Percentiles rank a stretch among this genome's conserved stretches.
Conservation (phyloP, 2,113 vertebrate species). For the Onychostruthus taczanowskii region DNA sequence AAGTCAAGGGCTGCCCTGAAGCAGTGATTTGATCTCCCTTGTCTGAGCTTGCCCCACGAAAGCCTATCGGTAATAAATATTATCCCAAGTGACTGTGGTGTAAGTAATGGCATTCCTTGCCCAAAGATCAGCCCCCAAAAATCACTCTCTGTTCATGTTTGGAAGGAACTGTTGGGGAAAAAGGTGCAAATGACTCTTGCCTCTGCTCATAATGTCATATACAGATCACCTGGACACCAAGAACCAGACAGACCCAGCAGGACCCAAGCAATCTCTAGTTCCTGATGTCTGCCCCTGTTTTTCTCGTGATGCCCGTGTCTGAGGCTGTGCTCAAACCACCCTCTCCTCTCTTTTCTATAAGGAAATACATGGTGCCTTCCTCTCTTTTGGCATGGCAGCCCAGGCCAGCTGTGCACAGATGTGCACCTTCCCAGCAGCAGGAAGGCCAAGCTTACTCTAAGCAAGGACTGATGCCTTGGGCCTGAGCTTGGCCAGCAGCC, state of each 20-base stretch:
- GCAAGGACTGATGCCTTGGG: not conserved
- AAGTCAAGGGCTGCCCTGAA: constrained; percentile 37
- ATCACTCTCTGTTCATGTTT: not conserved
- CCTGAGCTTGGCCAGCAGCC: not conserved
- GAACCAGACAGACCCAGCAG: not conserved
- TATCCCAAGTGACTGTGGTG: constrained; percentile 16
- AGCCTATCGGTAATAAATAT: constrained; percentile 11
- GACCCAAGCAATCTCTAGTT: not conserved
- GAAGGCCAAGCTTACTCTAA: not conserved
- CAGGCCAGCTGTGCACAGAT: not conserved
- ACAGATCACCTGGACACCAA: not conserved
- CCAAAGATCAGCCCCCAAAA: not conserved
- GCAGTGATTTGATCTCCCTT: constrained; percentile 45
- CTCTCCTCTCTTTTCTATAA: not conserved
- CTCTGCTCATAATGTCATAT: not conserved
- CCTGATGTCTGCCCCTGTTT: not conserved
- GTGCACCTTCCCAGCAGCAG: not conserved
- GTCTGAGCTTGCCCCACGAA: constrained; percentile 6
- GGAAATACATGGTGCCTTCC: not conserved
- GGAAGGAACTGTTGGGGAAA: not conserved
- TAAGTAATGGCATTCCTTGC: constrained; percentile 52
- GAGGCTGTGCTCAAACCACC: not conserved
- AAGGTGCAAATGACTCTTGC: not conserved
- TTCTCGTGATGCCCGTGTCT: not conserved
- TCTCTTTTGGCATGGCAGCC: not conserved